A percentile compares a stretch with the other conserved stretches of the same genome.
phyloP scores from a whole-genome alignment of 2,888 invertebrate species.

The Eupithecia centaureata region DNA sequence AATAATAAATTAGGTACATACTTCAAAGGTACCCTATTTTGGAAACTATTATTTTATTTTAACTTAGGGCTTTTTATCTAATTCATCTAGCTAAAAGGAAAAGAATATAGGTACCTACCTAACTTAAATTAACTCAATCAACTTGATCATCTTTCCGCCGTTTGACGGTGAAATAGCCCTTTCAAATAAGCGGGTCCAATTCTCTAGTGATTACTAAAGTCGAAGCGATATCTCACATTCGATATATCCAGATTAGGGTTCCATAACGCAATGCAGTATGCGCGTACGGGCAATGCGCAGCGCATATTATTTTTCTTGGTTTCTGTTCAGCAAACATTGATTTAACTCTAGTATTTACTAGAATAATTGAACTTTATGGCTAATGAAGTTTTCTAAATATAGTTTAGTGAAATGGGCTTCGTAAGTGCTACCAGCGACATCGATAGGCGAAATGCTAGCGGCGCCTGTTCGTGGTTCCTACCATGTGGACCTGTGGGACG shows the following conservation, averaged over 20 bases:
- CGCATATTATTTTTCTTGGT: background rate
- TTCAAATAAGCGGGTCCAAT: background rate
- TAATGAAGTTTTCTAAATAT: background rate
- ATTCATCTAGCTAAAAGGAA: background rate
- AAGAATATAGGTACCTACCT: too few species aligned
- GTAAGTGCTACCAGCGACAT: background rate
- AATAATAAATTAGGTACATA: background rate
- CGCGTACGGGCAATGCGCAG: slow-evolving; percentile 14
- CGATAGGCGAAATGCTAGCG: background rate
- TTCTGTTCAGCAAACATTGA: background rate
- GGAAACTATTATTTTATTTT: background rate
- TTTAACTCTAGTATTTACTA: background rate
- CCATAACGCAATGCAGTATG: slow-evolving; percentile 20
- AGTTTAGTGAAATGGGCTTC: slow-evolving; percentile 6
- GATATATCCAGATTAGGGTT: background rate
- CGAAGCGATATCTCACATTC: background rate
- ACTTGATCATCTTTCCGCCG: too few species aligned
- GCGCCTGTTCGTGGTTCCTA: slow-evolving; percentile 36
- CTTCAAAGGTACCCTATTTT: background rate
- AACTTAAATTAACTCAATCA: too few species aligned
- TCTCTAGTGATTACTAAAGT: background rate
- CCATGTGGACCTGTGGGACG: slow-evolving; percentile 60
- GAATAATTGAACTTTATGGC: background rate
- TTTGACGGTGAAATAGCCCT: slow-evolving; percentile 6
- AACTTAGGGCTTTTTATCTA: background rate